A percentile compares a stretch with the other conserved stretches of the same genome.
Evolutionary conservation across 2,888 invertebrate genomes (phyloP).

Genomic region (Unio delphinus): DNA sequence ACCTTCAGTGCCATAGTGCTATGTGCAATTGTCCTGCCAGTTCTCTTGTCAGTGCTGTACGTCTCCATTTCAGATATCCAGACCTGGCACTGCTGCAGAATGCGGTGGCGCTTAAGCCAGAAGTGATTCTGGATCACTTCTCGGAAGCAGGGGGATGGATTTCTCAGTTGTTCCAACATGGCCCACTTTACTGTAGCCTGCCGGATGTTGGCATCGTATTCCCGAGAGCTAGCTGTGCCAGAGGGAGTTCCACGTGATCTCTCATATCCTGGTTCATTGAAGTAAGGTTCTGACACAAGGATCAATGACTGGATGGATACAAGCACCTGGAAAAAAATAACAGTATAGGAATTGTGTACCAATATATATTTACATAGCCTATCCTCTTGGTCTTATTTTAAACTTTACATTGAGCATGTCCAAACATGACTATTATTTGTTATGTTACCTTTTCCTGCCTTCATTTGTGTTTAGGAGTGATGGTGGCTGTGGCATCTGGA

Average conservation of each 20-base stretch:
- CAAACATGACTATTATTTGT: too few relatives aligned
- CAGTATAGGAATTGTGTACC: neutral
- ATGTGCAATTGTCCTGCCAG: conserved; percentile 82
- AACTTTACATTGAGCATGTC: too few relatives aligned
- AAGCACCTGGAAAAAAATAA: conserved; percentile 62
- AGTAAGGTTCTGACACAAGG: conserved; percentile 72
- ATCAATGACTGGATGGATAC: conserved; percentile 73
- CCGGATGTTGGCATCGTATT: conserved; percentile 95
- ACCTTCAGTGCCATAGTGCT: conserved; percentile 81
- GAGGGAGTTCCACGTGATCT: conserved; percentile 72
- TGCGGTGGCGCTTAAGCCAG: conserved; percentile 93
- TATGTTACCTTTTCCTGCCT: too few relatives aligned
- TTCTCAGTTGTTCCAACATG: conserved; percentile 92
- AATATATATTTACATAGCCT: too few relatives aligned
- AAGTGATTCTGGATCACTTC: conserved; percentile 87
- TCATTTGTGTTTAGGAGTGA: too few relatives aligned
- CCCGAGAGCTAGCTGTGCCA: conserved; percentile 90
- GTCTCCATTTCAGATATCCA: conserved; percentile 92
- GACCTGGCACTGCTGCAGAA: conserved; percentile 87
- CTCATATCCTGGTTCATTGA: conserved; percentile 73
- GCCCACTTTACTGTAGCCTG: conserved; percentile 97
- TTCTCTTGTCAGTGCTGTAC: conserved; percentile 82
- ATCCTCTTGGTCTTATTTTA: too few relatives aligned
- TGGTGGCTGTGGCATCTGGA: too few relatives aligned
- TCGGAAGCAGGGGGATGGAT: conserved; percentile 88